phyloP scores from a whole-genome alignment of 2,888 invertebrate genomes.

The Stenotaenia linearis region DNA sequence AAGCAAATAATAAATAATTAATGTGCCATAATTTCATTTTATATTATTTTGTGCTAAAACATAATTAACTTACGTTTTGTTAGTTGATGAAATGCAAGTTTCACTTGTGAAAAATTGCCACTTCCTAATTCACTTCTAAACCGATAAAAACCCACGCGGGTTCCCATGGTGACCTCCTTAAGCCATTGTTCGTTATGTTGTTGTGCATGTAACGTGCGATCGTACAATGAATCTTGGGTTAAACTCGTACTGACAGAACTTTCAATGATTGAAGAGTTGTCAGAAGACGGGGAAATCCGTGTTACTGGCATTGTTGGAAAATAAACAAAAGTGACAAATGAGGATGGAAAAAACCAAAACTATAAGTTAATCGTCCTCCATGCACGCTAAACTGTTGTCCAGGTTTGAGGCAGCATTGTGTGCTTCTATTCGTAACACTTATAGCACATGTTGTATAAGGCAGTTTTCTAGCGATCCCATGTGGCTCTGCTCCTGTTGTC shows the following conservation, averaged over 20 bases:
- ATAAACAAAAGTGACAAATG: neutral
- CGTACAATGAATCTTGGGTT: constrained; percentile 37
- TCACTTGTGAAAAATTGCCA: constrained; percentile 74
- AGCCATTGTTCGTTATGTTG: constrained; percentile 46
- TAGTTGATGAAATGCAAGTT: constrained; percentile 65
- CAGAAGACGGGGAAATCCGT: neutral
- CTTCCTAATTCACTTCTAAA: constrained; percentile 67
- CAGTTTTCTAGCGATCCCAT: neutral
- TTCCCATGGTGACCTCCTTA: constrained; percentile 62
- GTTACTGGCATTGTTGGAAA: neutral
- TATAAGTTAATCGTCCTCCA: neutral
- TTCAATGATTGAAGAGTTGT: neutral
- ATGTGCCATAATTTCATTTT: too few relatives aligned
- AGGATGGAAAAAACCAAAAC: neutral
- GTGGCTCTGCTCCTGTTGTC: neutral
- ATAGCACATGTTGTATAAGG: neutral
- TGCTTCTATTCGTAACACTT: neutral
- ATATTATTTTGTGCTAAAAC: too few relatives aligned
- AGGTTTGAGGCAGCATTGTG: neutral
- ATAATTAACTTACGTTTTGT: constrained; percentile 61
- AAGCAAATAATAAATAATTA: neutral
- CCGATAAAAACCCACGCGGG: constrained; percentile 67
- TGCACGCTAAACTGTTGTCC: too few relatives aligned
- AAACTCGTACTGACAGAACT: neutral
- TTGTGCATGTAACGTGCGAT: constrained; percentile 40